Conservation (phyloP, 2,888 invertebrate genomes). For the Cartodere bifasciata region DNA sequence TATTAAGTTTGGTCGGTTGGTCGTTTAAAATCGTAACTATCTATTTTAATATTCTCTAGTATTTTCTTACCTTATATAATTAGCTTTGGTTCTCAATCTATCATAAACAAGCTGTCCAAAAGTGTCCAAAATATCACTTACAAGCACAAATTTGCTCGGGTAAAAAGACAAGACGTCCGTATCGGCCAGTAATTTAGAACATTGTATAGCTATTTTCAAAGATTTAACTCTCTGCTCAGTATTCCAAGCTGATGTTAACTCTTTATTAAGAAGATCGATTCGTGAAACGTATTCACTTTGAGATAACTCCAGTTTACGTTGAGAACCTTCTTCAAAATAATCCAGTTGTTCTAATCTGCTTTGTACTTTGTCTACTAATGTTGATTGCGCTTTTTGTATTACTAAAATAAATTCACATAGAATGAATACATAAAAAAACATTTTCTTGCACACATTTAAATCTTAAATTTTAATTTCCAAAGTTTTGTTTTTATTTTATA, state of each 20-base stretch:
- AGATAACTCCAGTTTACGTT: constrained; percentile 76
- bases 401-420: constrained; percentile 41
- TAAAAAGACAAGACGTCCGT: constrained; percentile 87
- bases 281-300: constrained; percentile 67
- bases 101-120: constrained; percentile 86
- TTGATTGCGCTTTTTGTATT: constrained; percentile 67
- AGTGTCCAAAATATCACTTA: constrained; percentile 90
- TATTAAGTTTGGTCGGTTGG: no score
- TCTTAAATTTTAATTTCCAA: no score
- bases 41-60: no score
- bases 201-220: constrained; percentile 93
- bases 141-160: constrained; percentile 93
- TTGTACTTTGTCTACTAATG: constrained; percentile 76
- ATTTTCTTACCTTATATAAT: no score
- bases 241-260: constrained; percentile 85
- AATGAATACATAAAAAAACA: constrained; percentile 4
- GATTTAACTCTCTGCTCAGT: constrained; percentile 90
- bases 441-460: no score
- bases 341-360: constrained; percentile 87
- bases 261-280: constrained; percentile 83
- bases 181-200: constrained; percentile 85
- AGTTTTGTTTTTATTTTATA: no score
- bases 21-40: no score
- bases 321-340: constrained; percentile 82
- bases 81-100: constrained; percentile 64